Conservation (phyloP, 2,888 invertebrate species). For the Linnaemya tessellans region DNA sequence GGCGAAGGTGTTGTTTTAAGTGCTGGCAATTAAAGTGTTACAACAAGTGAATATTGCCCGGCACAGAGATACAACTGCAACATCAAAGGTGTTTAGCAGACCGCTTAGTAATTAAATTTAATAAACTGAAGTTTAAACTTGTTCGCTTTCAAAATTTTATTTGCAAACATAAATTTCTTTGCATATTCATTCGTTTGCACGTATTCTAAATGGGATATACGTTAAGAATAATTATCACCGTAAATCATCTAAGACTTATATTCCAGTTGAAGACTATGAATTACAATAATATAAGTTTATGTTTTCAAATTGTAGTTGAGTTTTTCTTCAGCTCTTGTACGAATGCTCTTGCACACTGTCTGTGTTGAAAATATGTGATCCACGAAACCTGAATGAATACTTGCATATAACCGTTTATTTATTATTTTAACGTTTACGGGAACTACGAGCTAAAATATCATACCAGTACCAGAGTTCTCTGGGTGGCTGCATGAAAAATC, state of each 20-base stretch:
- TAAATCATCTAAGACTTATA: background rate
- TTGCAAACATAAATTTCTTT: conserved; percentile 3
- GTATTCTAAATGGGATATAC: conserved; percentile 39
- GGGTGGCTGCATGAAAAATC: too few species aligned
- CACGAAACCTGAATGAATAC: background rate
- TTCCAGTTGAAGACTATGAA: background rate
- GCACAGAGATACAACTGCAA: conserved; percentile 33
- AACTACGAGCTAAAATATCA: too few species aligned
- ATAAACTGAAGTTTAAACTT: conserved; percentile 57
- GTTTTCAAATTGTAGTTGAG: background rate
- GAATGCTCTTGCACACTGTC: too few species aligned
- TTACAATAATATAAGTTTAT: background rate
- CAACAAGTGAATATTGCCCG: conserved; percentile 55
- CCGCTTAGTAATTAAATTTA: conserved; percentile 70
- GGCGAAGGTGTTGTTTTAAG: conserved; percentile 64
- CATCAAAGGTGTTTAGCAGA: conserved; percentile 51
- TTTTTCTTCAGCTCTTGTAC: too few species aligned
- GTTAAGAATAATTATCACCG: conserved; percentile 18
- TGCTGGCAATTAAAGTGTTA: conserved; percentile 58
- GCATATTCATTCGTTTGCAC: background rate
- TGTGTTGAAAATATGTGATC: background rate
- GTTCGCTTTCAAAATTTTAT: conserved; percentile 31
- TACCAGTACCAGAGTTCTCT: too few species aligned
- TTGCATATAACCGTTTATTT: too few species aligned
- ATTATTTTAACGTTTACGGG: too few species aligned